Evolutionary conservation across 2,888 invertebrate genomes (phyloP).

Genomic region (Acrobasis repandana): DNA sequence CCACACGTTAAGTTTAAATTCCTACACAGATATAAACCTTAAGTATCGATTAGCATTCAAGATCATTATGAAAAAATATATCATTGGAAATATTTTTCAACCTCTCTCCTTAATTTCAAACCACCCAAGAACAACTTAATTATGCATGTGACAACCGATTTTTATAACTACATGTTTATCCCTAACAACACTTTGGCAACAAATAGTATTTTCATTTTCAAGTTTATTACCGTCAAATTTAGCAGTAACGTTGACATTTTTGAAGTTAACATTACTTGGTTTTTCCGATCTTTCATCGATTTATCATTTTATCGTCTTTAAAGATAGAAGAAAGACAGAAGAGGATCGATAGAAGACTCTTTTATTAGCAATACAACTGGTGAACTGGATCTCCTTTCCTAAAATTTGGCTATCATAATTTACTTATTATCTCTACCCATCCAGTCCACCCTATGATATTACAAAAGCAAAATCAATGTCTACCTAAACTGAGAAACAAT

Average conservation of each 20-base stretch:
- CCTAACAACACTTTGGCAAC: slow-evolving; percentile 84
- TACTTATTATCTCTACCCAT: slow-evolving; percentile 46
- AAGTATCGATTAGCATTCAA: slow-evolving; percentile 80
- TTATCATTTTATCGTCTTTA: slow-evolving; percentile 61
- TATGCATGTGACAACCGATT: slow-evolving; percentile 81
- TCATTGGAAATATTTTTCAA: slow-evolving; percentile 81
- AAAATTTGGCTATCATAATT: slow-evolving; percentile 68
- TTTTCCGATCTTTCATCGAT: slow-evolving; percentile 54
- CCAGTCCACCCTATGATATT: slow-evolving; percentile 47
- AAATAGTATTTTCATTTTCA: slow-evolving; percentile 72
- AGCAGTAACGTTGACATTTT: slow-evolving; percentile 67
- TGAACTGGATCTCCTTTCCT: slow-evolving; percentile 46
- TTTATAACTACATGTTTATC: slow-evolving; percentile 78
- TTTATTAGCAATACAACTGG: slow-evolving; percentile 48
- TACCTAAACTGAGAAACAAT: slow-evolving; percentile 59
- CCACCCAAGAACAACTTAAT: slow-evolving; percentile 81
- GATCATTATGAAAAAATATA: slow-evolving; percentile 83
- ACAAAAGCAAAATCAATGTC: slow-evolving; percentile 48
- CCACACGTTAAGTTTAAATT: slow-evolving; percentile 79
- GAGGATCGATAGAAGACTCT: slow-evolving; percentile 65
- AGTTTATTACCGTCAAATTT: slow-evolving; percentile 61
- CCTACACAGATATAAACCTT: slow-evolving; percentile 82
- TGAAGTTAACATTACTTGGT: slow-evolving; percentile 66
- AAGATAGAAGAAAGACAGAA: slow-evolving; percentile 67
- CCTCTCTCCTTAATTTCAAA: slow-evolving; percentile 77